A percentile compares a stretch with the other conserved stretches of the same genome.
Conservation (phyloP, 2,888 invertebrate genomes). For the Sycophila texana region DNA sequence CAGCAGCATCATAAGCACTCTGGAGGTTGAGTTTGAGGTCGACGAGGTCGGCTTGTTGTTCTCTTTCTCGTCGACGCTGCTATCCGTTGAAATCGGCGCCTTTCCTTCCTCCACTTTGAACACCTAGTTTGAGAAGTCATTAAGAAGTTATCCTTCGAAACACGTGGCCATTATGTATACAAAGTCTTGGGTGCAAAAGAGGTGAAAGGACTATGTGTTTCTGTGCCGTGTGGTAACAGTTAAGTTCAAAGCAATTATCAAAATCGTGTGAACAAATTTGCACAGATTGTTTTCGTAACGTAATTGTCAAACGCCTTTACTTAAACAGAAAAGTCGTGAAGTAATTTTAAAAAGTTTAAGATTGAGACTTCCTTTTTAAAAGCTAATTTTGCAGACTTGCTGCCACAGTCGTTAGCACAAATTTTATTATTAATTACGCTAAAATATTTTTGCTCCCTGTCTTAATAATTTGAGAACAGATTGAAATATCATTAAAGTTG, state of each 20-base stretch:
- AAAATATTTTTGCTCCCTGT: too few species aligned
- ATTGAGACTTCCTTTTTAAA: too few species aligned
- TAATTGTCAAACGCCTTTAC: too few species aligned
- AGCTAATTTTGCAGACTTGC: too few species aligned
- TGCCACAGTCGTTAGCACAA: too few species aligned
- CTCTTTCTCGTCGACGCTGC: not conserved
- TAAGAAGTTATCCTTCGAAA: not conserved
- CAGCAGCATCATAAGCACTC: constrained; percentile 70
- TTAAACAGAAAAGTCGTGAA: too few species aligned
- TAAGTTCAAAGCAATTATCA: too few species aligned
- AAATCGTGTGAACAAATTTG: too few species aligned
- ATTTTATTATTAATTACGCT: too few species aligned
- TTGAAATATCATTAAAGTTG: too few species aligned
- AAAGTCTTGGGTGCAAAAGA: not conserved
- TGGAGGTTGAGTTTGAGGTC: constrained; percentile 55
- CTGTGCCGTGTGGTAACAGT: not conserved
- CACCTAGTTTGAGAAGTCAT: not conserved
- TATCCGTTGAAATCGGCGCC: not conserved
- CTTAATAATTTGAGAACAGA: too few species aligned
- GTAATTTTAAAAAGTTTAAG: too few species aligned
- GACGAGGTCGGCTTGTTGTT: constrained; percentile 2
- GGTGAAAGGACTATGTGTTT: not conserved
- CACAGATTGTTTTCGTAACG: not conserved
- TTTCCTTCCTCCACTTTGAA: constrained; percentile 6
- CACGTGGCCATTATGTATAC: not conserved